Percentiles rank a stretch among this genome's conserved stretches.
These are phyloP conservation scores for Callipepla californica DNA, from an alignment of 2,113 vertebrate species.

Conservation along the genomic window DNA sequence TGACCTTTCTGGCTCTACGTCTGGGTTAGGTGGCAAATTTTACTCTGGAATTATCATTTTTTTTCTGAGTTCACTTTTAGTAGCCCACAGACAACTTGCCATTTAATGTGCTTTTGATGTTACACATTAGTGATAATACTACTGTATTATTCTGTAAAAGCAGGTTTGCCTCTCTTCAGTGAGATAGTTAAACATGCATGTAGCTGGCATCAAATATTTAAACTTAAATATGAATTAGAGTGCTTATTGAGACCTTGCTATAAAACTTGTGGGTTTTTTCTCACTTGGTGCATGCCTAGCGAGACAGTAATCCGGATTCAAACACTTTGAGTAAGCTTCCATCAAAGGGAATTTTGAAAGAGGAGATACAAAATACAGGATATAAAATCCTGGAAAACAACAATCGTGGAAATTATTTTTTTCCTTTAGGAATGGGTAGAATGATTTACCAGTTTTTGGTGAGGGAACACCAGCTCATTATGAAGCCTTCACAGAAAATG, in stretches of 20 bases:
- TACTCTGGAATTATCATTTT: neutral
- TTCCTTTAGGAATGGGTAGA: neutral
- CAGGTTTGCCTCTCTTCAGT: neutral
- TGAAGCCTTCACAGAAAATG: slow-evolving; percentile 16
- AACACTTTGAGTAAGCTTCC: neutral
- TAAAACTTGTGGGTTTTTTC: neutral
- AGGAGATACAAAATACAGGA: neutral
- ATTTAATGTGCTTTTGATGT: neutral
- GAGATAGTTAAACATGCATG: neutral
- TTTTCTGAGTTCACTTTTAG: neutral
- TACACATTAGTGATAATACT: neutral
- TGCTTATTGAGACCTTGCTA: neutral
- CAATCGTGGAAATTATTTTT: neutral
- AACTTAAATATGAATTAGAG: neutral
- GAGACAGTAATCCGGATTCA: neutral
- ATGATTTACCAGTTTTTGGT: neutral
- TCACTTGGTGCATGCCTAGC: neutral
- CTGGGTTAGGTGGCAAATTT: neutral
- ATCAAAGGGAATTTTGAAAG: neutral
- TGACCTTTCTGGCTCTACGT: neutral
- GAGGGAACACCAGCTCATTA: neutral
- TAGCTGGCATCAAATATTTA: neutral
- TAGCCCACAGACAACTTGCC: neutral
- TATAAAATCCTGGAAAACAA: neutral
- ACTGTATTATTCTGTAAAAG: neutral